Evolutionary conservation across 1,140 invertebrate genomes (phyloP), one percentile per base, ranked within the genome.

Genomic region (Asobara japonica): DNA sequence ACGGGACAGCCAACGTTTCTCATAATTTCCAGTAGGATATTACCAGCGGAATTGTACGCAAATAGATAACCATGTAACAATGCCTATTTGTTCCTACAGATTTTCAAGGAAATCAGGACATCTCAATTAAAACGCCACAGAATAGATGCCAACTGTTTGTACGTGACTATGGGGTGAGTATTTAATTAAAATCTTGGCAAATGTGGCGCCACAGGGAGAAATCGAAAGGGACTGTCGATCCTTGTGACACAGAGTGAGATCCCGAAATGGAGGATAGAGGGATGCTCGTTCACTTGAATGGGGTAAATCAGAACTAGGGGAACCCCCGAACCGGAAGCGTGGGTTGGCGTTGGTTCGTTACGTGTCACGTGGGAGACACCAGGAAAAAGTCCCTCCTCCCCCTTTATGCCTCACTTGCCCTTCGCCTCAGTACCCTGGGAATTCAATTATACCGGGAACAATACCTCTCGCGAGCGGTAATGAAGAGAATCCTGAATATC

Each of bases 381-480:
- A 51, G 56, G 51, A 45, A 65, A 25, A 65, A 33, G 62, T 6
- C 45, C 45, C 45, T 45, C n/a, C 20, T 51, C 45, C 11, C 45
- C 45, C 7, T 18, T 51, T 20, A 18, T 18, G 18, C 20, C 22
- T 69, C 48, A 48, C 48, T 56, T 29, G 67, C 27, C 22, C 38
- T 45, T 22, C 22, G n/a, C 56, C 13, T 51, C 48, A 38, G 48
- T 78, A 74, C 79, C 81, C 82, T 82, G 79, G 80, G 82, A 84
- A 84, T 84, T 84, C 82, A 84, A 84, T 84, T 84, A 84, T 80
- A 81, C 79, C 72, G 71, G 74, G 79, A 83, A 83, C 82, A 83
- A 83, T 83, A 78, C 77, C 74, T 76, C 75, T 72, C 74, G 71
- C 72, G 79, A 71, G 22, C 72, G 76, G 79, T 82, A 82, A 82